Evolutionary conservation across 2,888 invertebrate species (phyloP).

Genomic region (Nasonia oneida): DNA sequence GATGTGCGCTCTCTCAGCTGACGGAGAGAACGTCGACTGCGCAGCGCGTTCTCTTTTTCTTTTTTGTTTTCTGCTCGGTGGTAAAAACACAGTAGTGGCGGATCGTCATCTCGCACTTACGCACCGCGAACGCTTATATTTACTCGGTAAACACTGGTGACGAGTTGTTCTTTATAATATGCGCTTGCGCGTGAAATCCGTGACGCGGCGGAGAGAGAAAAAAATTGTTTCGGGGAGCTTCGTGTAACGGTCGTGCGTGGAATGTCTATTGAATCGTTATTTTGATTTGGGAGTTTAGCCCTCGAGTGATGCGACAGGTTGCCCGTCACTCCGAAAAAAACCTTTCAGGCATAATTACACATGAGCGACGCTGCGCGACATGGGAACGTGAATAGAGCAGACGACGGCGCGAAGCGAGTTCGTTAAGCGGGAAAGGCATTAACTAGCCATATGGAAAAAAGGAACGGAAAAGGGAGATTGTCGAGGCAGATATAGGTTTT

Average conservation of each 20-base stretch:
- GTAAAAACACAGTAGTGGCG: not conserved
- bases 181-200: not conserved
- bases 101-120: slow-evolving; percentile 17
- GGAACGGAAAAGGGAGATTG: not conserved
- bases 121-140: not conserved
- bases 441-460: slow-evolving; percentile 13
- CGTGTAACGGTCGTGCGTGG: not conserved
- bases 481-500: slow-evolving; percentile 9
- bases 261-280: not conserved
- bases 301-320: not conserved
- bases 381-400: not conserved
- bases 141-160: slow-evolving; percentile 18
- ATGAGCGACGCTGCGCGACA: not conserved
- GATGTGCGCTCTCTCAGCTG: slow-evolving; percentile 7
- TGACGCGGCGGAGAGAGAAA: not conserved
- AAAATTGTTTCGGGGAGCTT: not conserved
- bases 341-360: not conserved
- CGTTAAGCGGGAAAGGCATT: not conserved
- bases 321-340: not conserved
- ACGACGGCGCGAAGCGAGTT: not conserved
- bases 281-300: not conserved
- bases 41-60: not conserved
- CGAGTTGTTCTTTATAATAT: slow-evolving; percentile 1
- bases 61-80: not conserved
- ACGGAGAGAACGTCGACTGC: not conserved